Conservation (phyloP, 2,888 invertebrate genomes). For the Luffia ferchaultella region DNA sequence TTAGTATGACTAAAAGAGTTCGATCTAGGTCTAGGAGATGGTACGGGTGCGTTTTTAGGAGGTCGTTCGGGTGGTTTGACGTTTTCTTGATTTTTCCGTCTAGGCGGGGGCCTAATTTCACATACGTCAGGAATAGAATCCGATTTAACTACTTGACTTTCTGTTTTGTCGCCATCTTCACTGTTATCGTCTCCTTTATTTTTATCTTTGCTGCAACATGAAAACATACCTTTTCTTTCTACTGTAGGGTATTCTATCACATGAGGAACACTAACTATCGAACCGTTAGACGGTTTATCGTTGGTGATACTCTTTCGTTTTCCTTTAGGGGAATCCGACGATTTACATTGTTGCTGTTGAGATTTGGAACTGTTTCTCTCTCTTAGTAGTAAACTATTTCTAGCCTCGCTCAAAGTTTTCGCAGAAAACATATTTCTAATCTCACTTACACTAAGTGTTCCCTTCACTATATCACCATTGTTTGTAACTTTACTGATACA, state of each 20-base stretch:
- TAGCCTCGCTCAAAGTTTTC: conserved; percentile 56
- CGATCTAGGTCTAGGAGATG: conserved; percentile 63
- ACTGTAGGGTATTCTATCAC: conserved; percentile 78
- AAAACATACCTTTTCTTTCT: conserved; percentile 76
- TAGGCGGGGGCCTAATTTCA: conserved; percentile 70
- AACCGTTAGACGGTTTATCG: conserved; percentile 48
- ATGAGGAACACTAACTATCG: conserved; percentile 33
- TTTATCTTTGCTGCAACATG: conserved; percentile 72
- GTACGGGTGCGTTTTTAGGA: conserved; percentile 65
- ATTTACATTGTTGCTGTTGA: conserved; percentile 29
- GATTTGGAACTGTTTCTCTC: conserved; percentile 41
- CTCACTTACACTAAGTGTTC: conserved; percentile 64
- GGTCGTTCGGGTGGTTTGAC: conserved; percentile 73
- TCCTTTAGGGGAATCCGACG: conserved; percentile 46
- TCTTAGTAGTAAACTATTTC: conserved; percentile 56
- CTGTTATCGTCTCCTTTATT: conserved; percentile 60
- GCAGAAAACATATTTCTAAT: conserved; percentile 60
- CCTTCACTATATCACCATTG: conserved; percentile 61
- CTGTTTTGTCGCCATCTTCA: conserved; percentile 38
- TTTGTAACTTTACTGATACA: conserved; percentile 28
- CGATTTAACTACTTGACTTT: conserved; percentile 40
- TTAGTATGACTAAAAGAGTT: conserved; percentile 61
- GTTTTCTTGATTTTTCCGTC: conserved; percentile 61
- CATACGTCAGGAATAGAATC: conserved; percentile 54
- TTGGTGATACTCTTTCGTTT: conserved; percentile 46